Conservation (phyloP, 2,888 invertebrate species). For the Tachina fera region DNA sequence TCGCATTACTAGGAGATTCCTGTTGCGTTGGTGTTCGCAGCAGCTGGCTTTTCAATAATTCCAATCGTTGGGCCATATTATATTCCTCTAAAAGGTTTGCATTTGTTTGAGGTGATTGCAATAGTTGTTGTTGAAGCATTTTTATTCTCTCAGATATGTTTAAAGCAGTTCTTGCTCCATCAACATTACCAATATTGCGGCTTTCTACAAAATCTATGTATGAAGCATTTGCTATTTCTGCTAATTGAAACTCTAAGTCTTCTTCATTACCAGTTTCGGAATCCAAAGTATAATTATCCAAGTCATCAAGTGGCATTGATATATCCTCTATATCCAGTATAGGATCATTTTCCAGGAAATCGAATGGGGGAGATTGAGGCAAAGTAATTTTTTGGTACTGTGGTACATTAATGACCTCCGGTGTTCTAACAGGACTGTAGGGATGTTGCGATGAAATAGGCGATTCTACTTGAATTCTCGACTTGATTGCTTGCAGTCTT, state of each 20-base stretch:
- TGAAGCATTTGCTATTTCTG: slow-evolving; percentile 14
- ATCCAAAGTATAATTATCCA: slow-evolving; percentile 5
- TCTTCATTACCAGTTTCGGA: slow-evolving; percentile 1
- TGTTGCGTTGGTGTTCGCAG: slow-evolving; percentile 19
- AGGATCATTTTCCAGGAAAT: slow-evolving; percentile 22
- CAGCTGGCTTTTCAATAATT: slow-evolving; percentile 16
- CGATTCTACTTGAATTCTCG: slow-evolving; percentile 28
- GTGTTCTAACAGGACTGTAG: slow-evolving; percentile 52
- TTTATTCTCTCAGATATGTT: slow-evolving; percentile 41
- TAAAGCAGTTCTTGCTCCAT: neutral
- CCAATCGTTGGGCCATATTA: neutral
- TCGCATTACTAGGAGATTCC: neutral
- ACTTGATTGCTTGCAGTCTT: slow-evolving; percentile 25
- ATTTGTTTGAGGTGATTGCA: neutral
- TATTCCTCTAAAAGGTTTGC: neutral
- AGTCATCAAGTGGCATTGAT: slow-evolving; percentile 44
- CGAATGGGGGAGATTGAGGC: slow-evolving; percentile 32
- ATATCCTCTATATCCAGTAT: slow-evolving; percentile 37
- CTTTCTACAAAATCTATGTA: neutral
- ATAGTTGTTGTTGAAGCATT: slow-evolving; percentile 17
- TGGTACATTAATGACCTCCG: slow-evolving; percentile 35
- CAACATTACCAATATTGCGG: neutral
- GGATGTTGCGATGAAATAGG: neutral
- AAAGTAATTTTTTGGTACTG: slow-evolving; percentile 31
- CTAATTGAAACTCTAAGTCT: slow-evolving; percentile 44